phyloP scores from a whole-genome alignment of 1,140 invertebrate genomes.

The Drosophila suzukii region DNA sequence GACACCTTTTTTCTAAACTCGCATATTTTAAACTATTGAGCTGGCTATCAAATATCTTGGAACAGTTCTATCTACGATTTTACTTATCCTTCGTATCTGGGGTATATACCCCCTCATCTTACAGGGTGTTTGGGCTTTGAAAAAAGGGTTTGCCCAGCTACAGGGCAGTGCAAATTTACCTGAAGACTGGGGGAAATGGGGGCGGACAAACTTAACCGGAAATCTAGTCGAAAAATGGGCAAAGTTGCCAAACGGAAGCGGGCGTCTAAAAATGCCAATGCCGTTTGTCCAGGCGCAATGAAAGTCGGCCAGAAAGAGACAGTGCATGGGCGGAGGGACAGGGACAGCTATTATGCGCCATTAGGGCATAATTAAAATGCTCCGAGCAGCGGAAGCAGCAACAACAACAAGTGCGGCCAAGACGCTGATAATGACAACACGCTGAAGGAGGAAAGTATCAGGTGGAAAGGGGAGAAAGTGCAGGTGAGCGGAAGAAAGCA shows the following conservation, averaged over 20 bases:
- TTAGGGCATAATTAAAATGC: constrained; percentile 84
- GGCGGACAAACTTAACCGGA: constrained; percentile 17
- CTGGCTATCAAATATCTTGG: no score
- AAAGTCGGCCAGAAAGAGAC: constrained; percentile 13
- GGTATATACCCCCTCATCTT: neutral
- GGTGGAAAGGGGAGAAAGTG: neutral
- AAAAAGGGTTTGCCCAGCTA: constrained; percentile 52
- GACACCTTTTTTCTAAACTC: no score
- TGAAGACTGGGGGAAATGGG: constrained; percentile 44
- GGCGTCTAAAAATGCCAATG: constrained; percentile 45
- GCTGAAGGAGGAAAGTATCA: constrained; percentile 5
- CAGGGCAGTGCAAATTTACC: constrained; percentile 70
- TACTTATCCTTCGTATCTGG: no score
- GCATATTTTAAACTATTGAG: no score
- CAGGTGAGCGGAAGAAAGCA: neutral
- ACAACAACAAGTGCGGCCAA: constrained; percentile 25
- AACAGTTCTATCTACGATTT: no score
- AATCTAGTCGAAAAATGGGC: constrained; percentile 60
- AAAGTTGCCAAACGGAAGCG: constrained; percentile 42
- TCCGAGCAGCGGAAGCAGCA: constrained; percentile 53
- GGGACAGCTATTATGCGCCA: constrained; percentile 76
- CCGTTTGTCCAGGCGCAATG: constrained; percentile 47
- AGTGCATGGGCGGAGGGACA: constrained; percentile 1
- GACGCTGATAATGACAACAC: constrained; percentile 59
- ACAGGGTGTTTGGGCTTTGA: constrained; percentile 11